Evolutionary conservation across 2,888 invertebrate genomes (phyloP), one percentile per base, ranked within the genome.

Genomic region (Tipula helvola): DNA sequence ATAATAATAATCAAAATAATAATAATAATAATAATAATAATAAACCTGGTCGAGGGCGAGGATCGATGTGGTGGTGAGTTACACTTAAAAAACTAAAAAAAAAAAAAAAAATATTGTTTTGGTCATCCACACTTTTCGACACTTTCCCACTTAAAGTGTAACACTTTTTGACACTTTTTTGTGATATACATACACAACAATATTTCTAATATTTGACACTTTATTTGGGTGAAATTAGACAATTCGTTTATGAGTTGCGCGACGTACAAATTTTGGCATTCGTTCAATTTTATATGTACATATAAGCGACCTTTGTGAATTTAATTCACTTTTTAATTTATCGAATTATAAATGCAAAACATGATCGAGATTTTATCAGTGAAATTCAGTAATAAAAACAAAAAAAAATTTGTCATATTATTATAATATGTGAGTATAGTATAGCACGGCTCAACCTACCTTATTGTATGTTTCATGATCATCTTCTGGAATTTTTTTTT

Each of bases 31-130:
- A 28, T 28, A 71, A 90, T 87, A 91, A 91, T 90, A 91, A 91
- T 86, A 95, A 95, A 90, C 93, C 94, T 89, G 94, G 95, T 90
- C 93, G 96, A 90, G 96, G 96, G 90, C 94, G 96, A 90, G 97
- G 97, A 91, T 96, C 96, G 89, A 97, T 96, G 95, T 97, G 97
- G 97, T 97, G 97, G 97, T 97, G 93, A 93, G 97, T 93, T 89
- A 86, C 83, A 85, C 16, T 57, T 18, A 13, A 83, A 8, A 39
- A 84, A 83, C 13, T n/a, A n/a, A n/a, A n/a, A 28, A 28, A 28
- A 28, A 28, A 28, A 28, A 28, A 28, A 28, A 28, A 28, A 28
- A 28, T 1, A 28, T 28, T 28, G 1, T 28, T 39, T 84, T 36
- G 4, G 36, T 36, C 36, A 83, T 39, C 13, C n/a, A n/a, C 84